Conservation (phyloP, 2,888 invertebrate species). For the Axea sp. region DNA sequence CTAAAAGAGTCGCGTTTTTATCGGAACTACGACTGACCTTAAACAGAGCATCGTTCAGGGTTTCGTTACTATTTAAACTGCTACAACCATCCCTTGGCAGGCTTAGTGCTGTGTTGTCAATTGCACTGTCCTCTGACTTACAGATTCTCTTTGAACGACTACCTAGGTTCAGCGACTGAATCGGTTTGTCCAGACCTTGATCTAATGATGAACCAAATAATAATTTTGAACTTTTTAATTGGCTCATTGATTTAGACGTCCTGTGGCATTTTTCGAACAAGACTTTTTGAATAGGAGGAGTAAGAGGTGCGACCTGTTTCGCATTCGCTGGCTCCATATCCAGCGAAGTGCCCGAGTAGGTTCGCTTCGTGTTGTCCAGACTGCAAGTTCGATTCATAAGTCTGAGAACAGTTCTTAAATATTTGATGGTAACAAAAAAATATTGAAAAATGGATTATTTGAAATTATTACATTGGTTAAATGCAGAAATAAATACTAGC, state of each 20-base stretch:
- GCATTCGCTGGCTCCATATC: slow-evolving; percentile 72
- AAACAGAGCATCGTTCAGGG: slow-evolving; percentile 69
- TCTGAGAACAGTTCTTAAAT: no score
- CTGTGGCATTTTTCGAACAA: slow-evolving; percentile 74
- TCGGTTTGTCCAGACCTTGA: slow-evolving; percentile 75
- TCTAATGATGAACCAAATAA: slow-evolving; percentile 76
- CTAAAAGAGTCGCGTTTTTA: slow-evolving; percentile 58
- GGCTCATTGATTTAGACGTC: slow-evolving; percentile 72
- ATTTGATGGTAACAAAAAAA: no score
- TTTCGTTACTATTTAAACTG: slow-evolving; percentile 73
- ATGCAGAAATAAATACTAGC: no score
- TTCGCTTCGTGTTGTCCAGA: slow-evolving; percentile 76
- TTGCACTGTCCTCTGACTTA: slow-evolving; percentile 77
- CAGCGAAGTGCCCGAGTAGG: slow-evolving; percentile 78
- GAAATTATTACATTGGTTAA: no score
- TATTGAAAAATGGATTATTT: no score
- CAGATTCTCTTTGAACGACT: slow-evolving; percentile 75
- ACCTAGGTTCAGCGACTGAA: slow-evolving; percentile 67
- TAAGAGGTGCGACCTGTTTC: slow-evolving; percentile 69
- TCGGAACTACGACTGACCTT: slow-evolving; percentile 47
- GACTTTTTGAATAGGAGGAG: slow-evolving; percentile 74
- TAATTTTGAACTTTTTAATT: slow-evolving; percentile 72
- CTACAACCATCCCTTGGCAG: slow-evolving; percentile 68
- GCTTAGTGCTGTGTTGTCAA: slow-evolving; percentile 72
- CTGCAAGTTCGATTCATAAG: slow-evolving; percentile 60